Evolutionary conservation across 1,140 invertebrate genomes (phyloP).

Genomic region (Scaptomyza pallida): DNA sequence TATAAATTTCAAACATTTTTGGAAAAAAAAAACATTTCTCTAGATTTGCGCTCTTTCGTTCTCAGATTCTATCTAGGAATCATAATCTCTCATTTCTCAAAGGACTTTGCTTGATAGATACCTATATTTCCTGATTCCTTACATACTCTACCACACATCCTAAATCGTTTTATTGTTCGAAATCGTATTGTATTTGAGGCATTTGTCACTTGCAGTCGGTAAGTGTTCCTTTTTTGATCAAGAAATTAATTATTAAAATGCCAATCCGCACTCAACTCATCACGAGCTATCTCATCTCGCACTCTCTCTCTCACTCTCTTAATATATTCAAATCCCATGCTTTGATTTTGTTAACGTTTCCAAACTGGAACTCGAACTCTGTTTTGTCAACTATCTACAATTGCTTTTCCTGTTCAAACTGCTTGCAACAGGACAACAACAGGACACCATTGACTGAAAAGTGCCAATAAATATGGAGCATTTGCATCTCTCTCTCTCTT

Average conservation of each 20-base stretch:
- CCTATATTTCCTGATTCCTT: no score
- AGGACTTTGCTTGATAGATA: no score
- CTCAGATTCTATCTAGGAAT: no score
- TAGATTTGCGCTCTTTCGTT: no score
- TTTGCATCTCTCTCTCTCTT: conserved; percentile 40
- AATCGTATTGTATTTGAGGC: no score
- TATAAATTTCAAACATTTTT: no score
- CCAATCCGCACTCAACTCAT: conserved; percentile 63
- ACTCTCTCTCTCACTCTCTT: background rate
- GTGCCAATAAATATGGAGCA: conserved; percentile 80
- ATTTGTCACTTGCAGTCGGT: conserved; percentile 35
- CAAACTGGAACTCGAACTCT: conserved; percentile 15
- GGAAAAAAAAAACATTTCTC: no score
- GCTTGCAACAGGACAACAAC: conserved; percentile 3
- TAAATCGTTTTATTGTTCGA: background rate
- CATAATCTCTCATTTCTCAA: no score
- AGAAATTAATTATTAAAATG: conserved; percentile 72
- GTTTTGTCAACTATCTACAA: conserved; percentile 41
- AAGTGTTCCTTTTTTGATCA: conserved; percentile 25
- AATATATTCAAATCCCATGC: background rate
- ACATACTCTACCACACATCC: no score
- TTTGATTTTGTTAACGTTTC: conserved; percentile 24
- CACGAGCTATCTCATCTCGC: conserved; percentile 8
- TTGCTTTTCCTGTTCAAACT: conserved; percentile 23
- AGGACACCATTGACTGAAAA: conserved; percentile 66